Conservation (phyloP, 2,113 vertebrate genomes). For the Entelurus aequoreus region DNA sequence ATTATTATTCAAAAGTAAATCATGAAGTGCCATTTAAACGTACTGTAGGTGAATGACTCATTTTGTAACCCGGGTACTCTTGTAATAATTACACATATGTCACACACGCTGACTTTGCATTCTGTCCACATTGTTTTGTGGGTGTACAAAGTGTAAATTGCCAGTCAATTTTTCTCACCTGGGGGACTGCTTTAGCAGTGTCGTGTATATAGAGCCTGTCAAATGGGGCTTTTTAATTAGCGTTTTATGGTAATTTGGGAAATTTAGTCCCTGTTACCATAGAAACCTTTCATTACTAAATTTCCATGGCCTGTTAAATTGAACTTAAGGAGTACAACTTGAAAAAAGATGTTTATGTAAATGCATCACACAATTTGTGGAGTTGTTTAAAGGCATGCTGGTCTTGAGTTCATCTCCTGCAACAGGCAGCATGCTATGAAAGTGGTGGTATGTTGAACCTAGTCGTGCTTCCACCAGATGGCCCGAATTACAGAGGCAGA, state of each 20-base stretch:
- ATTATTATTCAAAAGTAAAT: too few species aligned
- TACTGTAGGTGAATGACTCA: not conserved
- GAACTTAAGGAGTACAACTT: slow-evolving; percentile 46
- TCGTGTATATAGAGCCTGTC: slow-evolving; percentile 34
- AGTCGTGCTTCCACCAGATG: not conserved
- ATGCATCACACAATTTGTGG: slow-evolving; percentile 20
- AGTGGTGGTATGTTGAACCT: slow-evolving; percentile 10
- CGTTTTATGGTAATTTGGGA: slow-evolving; percentile 60
- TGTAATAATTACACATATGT: not conserved
- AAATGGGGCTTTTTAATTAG: slow-evolving; percentile 57
- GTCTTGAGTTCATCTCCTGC: slow-evolving; percentile 5
- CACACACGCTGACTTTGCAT: not conserved
- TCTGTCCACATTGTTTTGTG: not conserved
- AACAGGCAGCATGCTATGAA: slow-evolving; percentile 9
- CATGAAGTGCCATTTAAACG: not conserved
- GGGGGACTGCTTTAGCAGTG: slow-evolving; percentile 30
- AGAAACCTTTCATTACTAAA: slow-evolving; percentile 45
- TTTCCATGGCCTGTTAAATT: slow-evolving; percentile 50
- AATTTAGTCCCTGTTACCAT: slow-evolving; percentile 51
- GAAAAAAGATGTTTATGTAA: slow-evolving; percentile 58
- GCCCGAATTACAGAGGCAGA: not conserved
- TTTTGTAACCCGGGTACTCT: not conserved
- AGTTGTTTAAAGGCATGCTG: not conserved
- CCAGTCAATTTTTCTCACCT: slow-evolving; percentile 37
- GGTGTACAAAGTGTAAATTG: not conserved